These are phyloP conservation scores for Amorpha juglandis DNA, from an alignment of 2,888 invertebrate genomes.

Conservation along the genomic window DNA sequence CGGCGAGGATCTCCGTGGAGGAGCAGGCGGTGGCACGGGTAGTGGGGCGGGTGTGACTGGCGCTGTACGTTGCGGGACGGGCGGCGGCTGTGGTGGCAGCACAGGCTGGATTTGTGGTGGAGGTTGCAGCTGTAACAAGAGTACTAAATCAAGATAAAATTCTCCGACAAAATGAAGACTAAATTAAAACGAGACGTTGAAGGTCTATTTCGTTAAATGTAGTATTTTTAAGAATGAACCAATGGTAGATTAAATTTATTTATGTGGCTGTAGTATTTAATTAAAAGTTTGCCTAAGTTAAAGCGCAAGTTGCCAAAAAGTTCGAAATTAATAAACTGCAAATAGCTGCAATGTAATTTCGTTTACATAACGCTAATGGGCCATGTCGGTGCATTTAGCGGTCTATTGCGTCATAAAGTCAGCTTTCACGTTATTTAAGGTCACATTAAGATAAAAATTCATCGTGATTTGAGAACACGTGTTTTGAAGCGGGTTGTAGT, in stretches of 20 bases:
- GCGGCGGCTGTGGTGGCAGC: conserved; percentile 64
- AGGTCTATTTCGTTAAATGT: too few species aligned
- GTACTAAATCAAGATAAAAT: background rate
- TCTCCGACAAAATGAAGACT: background rate
- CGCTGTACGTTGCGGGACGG: conserved; percentile 68
- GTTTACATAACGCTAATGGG: background rate
- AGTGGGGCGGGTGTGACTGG: conserved; percentile 60
- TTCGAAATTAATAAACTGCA: background rate
- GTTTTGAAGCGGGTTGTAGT: too few species aligned
- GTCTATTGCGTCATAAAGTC: background rate
- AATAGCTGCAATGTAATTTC: background rate
- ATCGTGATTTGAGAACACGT: background rate
- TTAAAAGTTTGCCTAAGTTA: too few species aligned
- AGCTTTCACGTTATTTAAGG: background rate
- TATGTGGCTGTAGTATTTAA: too few species aligned
- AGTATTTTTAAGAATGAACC: too few species aligned
- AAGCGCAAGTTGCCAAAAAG: background rate
- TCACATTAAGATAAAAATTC: background rate
- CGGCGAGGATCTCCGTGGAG: conserved; percentile 65
- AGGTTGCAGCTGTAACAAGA: conserved; percentile 55
- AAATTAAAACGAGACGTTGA: too few species aligned
- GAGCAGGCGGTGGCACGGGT: conserved; percentile 68
- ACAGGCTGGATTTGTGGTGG: conserved; percentile 67
- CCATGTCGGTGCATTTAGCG: background rate
- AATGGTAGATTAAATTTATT: too few species aligned